A percentile compares a stretch with the other conserved stretches of the same genome.
Evolutionary conservation across 2,113 vertebrate genomes (phyloP).

Genomic region (Lophotis ruficrista): DNA sequence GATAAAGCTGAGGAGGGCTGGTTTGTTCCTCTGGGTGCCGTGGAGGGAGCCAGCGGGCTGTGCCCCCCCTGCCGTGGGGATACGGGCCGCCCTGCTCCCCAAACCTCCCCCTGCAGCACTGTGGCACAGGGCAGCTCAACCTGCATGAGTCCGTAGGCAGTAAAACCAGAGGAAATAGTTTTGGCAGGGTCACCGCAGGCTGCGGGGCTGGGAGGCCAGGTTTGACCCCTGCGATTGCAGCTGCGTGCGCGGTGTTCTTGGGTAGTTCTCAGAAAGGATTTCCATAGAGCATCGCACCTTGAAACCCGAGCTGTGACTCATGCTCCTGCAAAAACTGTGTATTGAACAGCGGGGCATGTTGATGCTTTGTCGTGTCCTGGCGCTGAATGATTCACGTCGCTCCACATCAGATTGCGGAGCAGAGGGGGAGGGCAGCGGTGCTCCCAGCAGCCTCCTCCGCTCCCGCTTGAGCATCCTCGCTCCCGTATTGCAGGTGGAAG

Average conservation of each 20-base stretch:
- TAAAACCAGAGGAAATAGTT: rapidly evolving
- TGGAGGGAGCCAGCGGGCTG: rapidly evolving
- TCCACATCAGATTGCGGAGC: not conserved
- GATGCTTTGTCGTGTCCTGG: not conserved
- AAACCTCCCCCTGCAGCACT: rapidly evolving
- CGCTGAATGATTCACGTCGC: not conserved
- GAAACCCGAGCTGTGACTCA: not conserved
- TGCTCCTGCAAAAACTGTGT: not conserved
- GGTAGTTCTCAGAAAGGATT: conserved; percentile 39
- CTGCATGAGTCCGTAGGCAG: rapidly evolving
- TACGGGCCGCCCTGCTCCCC: not conserved
- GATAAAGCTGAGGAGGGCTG: not conserved
- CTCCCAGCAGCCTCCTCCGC: not conserved
- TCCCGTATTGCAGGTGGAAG: not conserved
- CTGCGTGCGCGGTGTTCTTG: not conserved
- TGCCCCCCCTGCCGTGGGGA: not conserved
- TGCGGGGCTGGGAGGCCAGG: not conserved
- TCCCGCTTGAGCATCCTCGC: not conserved
- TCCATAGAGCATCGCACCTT: not conserved
- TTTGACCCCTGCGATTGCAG: not conserved
- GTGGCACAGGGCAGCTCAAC: rapidly evolving
- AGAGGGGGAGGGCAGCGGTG: not conserved
- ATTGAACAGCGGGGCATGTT: not conserved
- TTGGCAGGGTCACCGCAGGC: not conserved
- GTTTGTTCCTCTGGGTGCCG: rapidly evolving